Base-by-base conservation (phyloP, 2,888 invertebrate genomes). In the Parnassius glacialis region DNA sequence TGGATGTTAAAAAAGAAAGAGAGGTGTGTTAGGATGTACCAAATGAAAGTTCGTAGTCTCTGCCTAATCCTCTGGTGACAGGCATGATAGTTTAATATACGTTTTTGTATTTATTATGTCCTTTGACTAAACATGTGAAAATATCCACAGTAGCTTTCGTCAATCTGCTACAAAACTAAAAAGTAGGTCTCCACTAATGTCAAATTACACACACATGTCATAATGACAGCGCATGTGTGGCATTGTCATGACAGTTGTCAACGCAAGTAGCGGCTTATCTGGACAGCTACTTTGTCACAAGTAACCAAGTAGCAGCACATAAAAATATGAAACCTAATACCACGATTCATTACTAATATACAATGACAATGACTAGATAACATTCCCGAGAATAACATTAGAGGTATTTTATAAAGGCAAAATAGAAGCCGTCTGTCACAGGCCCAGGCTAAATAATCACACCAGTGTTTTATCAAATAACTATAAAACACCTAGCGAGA, bases 401-500 rank as follows among this genome's bases (percentile, higher is more conserved):
- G 78, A 79, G 78, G 76, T 71, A 79, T 80, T 78, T 77, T 74
- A 80, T 82, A 82, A 80, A 82, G 86, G 85, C 80, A 84, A 85
- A 87, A 85, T 80, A 79, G 82, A 81, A 78, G 70, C 71, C 68
- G 75, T 74, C 85, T 87, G 89, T 88, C 87, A 86, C 78, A 80
- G 75, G 78, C 74, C 78, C 77, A 74, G 73, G 85, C 83, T 90
- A 84, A 90, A 90, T 90, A 89, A 90, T 90, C 90, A 87, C 82
- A 88, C 87, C 87, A 80, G 83, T 81, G 84, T 85, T 86, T 87
- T 90, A 90, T 91, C 91, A 86, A 88, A 87, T 88, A 88, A 87
- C 87, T 88, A 85, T 90, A 89, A 89, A 90, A 84, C 87, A 86
- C 83, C 82, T 83, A 78, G 81, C 80, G 80, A 79, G 85, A 83